Conservation (phyloP, 2,888 invertebrate species). For the Diarsia brunnea region DNA sequence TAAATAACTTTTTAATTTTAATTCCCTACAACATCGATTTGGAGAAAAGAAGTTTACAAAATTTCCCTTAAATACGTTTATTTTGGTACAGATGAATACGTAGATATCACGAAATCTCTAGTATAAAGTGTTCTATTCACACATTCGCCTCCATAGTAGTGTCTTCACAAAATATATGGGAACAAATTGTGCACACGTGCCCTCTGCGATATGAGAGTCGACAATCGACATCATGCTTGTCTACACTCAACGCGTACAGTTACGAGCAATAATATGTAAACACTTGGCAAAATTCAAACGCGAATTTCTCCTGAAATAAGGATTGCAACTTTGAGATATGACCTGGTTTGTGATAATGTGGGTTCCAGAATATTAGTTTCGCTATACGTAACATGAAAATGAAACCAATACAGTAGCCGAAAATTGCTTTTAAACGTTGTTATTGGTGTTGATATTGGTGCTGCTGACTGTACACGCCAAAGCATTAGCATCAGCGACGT, state of each 20-base stretch:
- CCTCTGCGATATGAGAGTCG: constrained; percentile 38
- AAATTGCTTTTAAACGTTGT: too few relatives aligned
- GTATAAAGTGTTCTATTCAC: background rate
- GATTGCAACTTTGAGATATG: too few relatives aligned
- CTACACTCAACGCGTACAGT: constrained; percentile 45
- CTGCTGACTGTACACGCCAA: too few relatives aligned
- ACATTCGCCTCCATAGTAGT: constrained; percentile 41
- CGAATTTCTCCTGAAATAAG: too few relatives aligned
- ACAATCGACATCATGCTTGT: constrained; percentile 48
- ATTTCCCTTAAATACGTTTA: background rate
- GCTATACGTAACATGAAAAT: too few relatives aligned
- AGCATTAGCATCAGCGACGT: constrained; percentile 55
- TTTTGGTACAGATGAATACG: background rate
- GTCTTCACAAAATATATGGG: constrained; percentile 39
- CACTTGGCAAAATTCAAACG: too few relatives aligned
- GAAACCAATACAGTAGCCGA: too few relatives aligned
- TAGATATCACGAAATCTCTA: background rate
- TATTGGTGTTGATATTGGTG: too few relatives aligned
- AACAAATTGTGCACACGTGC: constrained; percentile 56
- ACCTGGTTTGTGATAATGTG: too few relatives aligned
- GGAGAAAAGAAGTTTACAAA: background rate
- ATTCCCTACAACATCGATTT: background rate
- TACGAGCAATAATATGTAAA: too few relatives aligned
- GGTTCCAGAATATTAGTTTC: too few relatives aligned
- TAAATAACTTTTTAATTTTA: background rate